phyloP scores from a whole-genome alignment of 2,888 invertebrate genomes.

The Sphaerophoria taeniata region DNA sequence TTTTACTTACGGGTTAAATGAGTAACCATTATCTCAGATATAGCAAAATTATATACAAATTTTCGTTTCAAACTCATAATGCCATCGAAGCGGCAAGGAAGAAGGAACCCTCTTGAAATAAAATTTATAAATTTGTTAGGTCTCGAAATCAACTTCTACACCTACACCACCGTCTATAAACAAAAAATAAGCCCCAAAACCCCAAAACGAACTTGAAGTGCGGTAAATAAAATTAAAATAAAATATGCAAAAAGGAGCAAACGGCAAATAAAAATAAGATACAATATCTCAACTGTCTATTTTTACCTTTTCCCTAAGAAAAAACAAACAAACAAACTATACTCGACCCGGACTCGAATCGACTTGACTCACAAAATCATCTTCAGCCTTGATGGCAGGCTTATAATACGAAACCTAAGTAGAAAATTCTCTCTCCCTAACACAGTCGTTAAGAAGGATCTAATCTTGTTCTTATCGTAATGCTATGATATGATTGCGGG shows the following conservation, averaged over 20 bases:
- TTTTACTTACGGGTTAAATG: no score
- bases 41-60: no score
- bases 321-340: no score
- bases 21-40: no score
- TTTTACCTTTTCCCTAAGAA: no score
- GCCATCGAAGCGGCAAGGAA: no score
- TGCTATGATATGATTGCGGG: conserved; percentile 67
- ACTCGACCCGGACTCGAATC: background rate
- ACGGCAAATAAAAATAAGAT: conserved; percentile 35
- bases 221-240: conserved; percentile 64
- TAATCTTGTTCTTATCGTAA: conserved; percentile 69
- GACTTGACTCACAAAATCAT: no score
- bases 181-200: background rate
- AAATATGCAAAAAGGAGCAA: conserved; percentile 63
- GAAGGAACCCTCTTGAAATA: conserved; percentile 7
- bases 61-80: no score
- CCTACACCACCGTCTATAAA: background rate
- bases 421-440: conserved; percentile 36
- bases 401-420: conserved; percentile 25
- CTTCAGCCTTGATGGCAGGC: conserved; percentile 14
- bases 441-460: conserved; percentile 52
- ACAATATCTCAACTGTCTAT: conserved; percentile 19
- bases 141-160: conserved; percentile 19
- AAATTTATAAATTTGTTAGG: conserved; percentile 48
- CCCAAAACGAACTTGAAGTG: conserved; percentile 59